phyloP scores from a whole-genome alignment of 2,888 invertebrate species.

The Mythimna loreyi region DNA sequence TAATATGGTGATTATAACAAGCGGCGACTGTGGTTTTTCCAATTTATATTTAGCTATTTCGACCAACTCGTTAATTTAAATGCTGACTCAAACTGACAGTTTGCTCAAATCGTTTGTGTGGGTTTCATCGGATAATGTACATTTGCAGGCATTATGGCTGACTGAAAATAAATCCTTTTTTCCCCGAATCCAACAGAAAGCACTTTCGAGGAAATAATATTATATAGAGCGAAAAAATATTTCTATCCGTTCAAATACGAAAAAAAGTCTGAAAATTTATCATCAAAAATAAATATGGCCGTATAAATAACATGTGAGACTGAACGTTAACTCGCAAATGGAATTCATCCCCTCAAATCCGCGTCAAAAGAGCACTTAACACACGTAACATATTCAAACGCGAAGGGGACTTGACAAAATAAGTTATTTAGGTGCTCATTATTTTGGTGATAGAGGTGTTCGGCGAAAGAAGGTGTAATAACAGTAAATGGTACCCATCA shows the following conservation, averaged over 20 bases:
- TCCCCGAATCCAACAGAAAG: background rate
- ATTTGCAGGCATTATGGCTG: too few relatives aligned
- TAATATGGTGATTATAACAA: slow-evolving; percentile 30
- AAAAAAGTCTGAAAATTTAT: slow-evolving; percentile 32
- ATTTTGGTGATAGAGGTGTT: slow-evolving; percentile 81
- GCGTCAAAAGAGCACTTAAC: slow-evolving; percentile 63
- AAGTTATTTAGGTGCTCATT: slow-evolving; percentile 84
- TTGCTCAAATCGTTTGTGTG: background rate
- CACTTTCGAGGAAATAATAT: slow-evolving; percentile 2
- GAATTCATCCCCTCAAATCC: slow-evolving; percentile 64
- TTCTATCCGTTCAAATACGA: slow-evolving; percentile 25
- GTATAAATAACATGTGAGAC: slow-evolving; percentile 58
- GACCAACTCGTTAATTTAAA: background rate
- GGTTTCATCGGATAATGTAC: background rate
- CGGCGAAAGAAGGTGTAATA: slow-evolving; percentile 80
- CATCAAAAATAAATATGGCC: slow-evolving; percentile 43
- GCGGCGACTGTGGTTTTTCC: slow-evolving; percentile 18
- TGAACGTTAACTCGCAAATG: slow-evolving; percentile 62
- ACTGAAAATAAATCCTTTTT: background rate
- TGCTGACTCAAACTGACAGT: background rate
- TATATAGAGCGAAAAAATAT: slow-evolving; percentile 4
- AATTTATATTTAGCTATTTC: slow-evolving; percentile 1
- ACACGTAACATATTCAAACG: slow-evolving; percentile 69
- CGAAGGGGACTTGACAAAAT: slow-evolving; percentile 76
- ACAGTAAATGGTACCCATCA: slow-evolving; percentile 83